Percentiles rank a stretch among this genome's conserved stretches.
These are phyloP conservation scores for Poecile atricapillus DNA, from an alignment of 2,113 vertebrate species.

Conservation along the genomic window DNA sequence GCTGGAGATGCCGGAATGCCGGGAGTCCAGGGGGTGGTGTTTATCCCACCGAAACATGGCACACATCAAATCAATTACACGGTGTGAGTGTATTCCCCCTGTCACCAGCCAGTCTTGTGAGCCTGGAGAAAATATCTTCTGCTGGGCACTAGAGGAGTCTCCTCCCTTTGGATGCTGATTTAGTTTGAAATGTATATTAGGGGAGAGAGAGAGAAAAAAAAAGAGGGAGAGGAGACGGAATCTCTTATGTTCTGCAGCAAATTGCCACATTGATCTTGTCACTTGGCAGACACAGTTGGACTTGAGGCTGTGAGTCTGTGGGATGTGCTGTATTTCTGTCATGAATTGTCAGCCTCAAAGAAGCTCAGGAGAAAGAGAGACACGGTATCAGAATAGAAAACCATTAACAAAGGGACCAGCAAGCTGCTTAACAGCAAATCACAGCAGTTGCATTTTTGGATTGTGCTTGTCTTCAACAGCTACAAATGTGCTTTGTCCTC, in stretches of 20 bases:
- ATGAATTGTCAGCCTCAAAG: neutral
- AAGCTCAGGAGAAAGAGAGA: neutral
- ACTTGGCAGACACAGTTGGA: neutral
- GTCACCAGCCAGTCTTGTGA: neutral
- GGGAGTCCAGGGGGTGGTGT: neutral
- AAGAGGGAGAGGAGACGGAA: neutral
- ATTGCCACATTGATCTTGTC: conserved; percentile 27
- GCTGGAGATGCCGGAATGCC: neutral
- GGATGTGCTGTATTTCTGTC: conserved; percentile 8
- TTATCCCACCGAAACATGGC: neutral
- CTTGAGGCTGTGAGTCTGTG: conserved; percentile 15
- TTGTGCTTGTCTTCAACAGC: neutral
- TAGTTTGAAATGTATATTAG: conserved; percentile 12
- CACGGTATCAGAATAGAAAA: neutral
- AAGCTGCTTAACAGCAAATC: neutral
- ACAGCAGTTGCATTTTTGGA: neutral
- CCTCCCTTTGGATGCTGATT: conserved; percentile 30
- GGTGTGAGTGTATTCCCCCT: accelerated
- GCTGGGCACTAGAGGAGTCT: neutral
- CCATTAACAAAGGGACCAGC: neutral
- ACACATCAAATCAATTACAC: conserved; percentile 11
- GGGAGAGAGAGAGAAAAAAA: neutral
- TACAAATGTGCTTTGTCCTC: neutral
- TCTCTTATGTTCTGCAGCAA: neutral
- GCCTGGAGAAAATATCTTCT: neutral